Evolutionary conservation across 2,113 vertebrate genomes (phyloP), one percentile per base, ranked within the genome.

Genomic region (Bufo gargarizans): DNA sequence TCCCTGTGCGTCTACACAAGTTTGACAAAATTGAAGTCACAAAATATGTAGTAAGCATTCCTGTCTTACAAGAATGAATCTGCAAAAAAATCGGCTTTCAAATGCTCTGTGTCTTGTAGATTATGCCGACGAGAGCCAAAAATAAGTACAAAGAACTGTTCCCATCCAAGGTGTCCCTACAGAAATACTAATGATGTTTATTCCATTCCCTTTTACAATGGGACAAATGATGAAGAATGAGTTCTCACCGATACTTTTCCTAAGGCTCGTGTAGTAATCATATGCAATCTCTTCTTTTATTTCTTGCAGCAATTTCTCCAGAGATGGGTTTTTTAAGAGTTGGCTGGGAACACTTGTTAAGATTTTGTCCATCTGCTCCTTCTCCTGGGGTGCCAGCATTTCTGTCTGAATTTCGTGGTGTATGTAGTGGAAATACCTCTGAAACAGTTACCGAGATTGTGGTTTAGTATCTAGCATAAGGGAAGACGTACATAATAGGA

Each of bases 391-490:
- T 55, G 94, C 93, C n/a, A 98, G 91, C 95, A 96, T 95, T 90
- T 96, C 93, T 88, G 91, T 93, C 43, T 76, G 91, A 86, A 99
- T 91, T 55, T 95, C 96, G 0, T 93, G 90, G 67, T 89, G 87
- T 89, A 98, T 93, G 89, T 98, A 98, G 91, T 97, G 93, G 80
- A 87, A 90, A 77, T 99, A 98, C 74, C 96, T 94, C 98, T 99
- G 91, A 84, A 84, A 89, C 14, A 84, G 19, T 82, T 58, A 43
- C n/a, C 61, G 84, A 77, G 84, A 50, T 67, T 67, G 33, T 87
- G 33, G 55, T 78, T n/a, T 67, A 78, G 49, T 33, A 69, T 74
- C 67, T 45, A 84, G 53, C 33, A 84, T 6, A 55, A 12, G 7
- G 14, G 33, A 6, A 22, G 49, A 3, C 3, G 4, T n/a, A 13